Evolutionary conservation across 35 echinoderm and acorn worm species (phyloP).

Genomic region (Nesometra sesokonis): DNA sequence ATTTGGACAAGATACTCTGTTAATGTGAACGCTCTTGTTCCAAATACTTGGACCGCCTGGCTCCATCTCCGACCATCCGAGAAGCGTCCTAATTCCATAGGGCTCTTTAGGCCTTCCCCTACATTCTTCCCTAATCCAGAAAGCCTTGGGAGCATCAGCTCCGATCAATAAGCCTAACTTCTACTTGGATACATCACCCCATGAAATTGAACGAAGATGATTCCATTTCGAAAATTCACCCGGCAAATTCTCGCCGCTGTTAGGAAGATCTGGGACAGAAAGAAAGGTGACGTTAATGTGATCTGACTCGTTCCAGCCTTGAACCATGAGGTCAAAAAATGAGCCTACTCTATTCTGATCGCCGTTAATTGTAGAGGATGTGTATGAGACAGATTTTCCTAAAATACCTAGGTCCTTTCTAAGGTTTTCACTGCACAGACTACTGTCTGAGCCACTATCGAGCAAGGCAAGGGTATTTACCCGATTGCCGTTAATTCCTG

Average conservation of each 20-base stretch:
- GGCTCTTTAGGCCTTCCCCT: neutral
- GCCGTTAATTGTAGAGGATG: neutral
- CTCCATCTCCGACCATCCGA: conserved; percentile 37
- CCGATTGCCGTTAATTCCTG: neutral
- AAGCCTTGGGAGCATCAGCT: conserved; percentile 15
- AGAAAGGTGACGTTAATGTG: neutral
- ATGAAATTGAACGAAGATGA: conserved; percentile 5
- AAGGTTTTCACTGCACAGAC: neutral
- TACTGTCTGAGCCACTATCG: neutral
- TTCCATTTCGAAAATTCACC: neutral
- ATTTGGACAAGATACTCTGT: conserved; percentile 21
- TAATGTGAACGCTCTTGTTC: neutral
- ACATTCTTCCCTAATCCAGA: conserved; percentile 17
- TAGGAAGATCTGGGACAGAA: conserved; percentile 16
- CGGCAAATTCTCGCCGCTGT: neutral
- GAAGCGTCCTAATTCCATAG: conserved; percentile 1
- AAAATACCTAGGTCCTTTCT: neutral
- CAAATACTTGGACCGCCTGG: neutral
- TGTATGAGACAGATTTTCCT: neutral
- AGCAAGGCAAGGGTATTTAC: neutral
- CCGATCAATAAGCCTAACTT: conserved; percentile 11
- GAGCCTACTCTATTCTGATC: neutral
- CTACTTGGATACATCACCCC: neutral
- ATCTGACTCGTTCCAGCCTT: neutral
- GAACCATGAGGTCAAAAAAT: neutral